phyloP scores from a whole-genome alignment of 1,140 invertebrate genomes.

The Drosophila ohnishii region DNA sequence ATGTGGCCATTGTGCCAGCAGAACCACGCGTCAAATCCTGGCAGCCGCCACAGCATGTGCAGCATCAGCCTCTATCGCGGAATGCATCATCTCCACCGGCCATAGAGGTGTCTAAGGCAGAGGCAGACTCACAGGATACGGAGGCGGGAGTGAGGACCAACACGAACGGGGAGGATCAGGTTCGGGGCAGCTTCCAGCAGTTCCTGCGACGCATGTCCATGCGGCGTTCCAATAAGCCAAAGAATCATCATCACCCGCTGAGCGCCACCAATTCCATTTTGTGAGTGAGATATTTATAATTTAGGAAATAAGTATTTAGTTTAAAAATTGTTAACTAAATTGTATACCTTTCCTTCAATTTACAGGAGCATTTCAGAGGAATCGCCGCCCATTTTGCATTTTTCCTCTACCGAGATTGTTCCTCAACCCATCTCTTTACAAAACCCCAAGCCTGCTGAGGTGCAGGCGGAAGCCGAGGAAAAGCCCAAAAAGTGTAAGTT shows the following conservation, averaged over 20 bases:
- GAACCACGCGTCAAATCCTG: slow-evolving; percentile 48
- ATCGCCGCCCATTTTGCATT: slow-evolving; percentile 52
- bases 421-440: slow-evolving; percentile 37
- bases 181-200: slow-evolving; percentile 74
- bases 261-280: slow-evolving; percentile 75
- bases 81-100: slow-evolving; percentile 75
- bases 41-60: slow-evolving; percentile 43
- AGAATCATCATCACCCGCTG: slow-evolving; percentile 65
- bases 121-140: background rate
- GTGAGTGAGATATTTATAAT: slow-evolving; percentile 42
- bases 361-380: slow-evolving; percentile 77
- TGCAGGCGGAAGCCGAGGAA: slow-evolving; percentile 8
- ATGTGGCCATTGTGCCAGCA: slow-evolving; percentile 14
- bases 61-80: slow-evolving; percentile 64
- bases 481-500: slow-evolving; percentile 36
- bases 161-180: slow-evolving; percentile 4
- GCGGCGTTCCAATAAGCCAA: slow-evolving; percentile 72
- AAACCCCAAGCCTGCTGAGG: slow-evolving; percentile 6
- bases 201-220: slow-evolving; percentile 81
- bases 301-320: background rate
- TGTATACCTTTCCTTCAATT: background rate
- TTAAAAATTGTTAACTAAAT: no score
- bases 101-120: slow-evolving; percentile 40
- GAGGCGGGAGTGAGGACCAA: background rate
- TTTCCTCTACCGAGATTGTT: slow-evolving; percentile 56